Base-by-base conservation (phyloP, 2,888 invertebrate species). In the Lasioglossum calceatum region DNA sequence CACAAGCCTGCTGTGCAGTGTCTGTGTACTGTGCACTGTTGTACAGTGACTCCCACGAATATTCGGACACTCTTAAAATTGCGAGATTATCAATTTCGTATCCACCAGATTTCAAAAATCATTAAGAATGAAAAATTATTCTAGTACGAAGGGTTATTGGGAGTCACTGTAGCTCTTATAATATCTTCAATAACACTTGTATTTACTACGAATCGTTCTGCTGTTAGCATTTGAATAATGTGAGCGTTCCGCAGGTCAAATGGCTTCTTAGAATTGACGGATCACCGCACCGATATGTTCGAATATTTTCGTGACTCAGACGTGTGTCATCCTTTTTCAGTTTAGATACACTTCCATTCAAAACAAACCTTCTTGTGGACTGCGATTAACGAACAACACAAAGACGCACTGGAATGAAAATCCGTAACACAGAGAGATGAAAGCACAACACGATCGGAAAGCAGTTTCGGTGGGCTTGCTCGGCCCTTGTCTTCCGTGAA, bases 401-500 rank as follows among this genome's bases (percentile, higher is more conserved):
- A 19, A 7, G 7, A 19, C 8, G 16, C 16, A 4, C 2, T 19
- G 2, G 10, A 39, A 10, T 39, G 4, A 7, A 70, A 39, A 70
- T 39, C 3, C 7, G 19, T 67, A 10, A 12, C n/a, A 36, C 23
- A n/a, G 2, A 14, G 10, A 70, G 10, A 4, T 10, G n/a, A 71
- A 7, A 71, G n/a, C 42, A n/a, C 16, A 64, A 64, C 16, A 32
- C 64, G 64, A 32, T 64, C 32, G 8, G 32, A 64, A 2, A 64
- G 32, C 27, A 14, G 16, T 32, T 77, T 75, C 54, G 19, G 75
- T 27, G 70, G 71, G 58, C 80, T 80, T 73, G n/a, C 16, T 67
- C 58, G 70, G 58, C n/a, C 14, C 27, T 54, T 50, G 58, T 77
- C 67, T 80, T 80, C 73, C 58, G 58, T 84, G 42, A 67, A 74